Conservation (phyloP, 37 sponge, comb jelly and placozoan species). For the Crambe crambe region DNA sequence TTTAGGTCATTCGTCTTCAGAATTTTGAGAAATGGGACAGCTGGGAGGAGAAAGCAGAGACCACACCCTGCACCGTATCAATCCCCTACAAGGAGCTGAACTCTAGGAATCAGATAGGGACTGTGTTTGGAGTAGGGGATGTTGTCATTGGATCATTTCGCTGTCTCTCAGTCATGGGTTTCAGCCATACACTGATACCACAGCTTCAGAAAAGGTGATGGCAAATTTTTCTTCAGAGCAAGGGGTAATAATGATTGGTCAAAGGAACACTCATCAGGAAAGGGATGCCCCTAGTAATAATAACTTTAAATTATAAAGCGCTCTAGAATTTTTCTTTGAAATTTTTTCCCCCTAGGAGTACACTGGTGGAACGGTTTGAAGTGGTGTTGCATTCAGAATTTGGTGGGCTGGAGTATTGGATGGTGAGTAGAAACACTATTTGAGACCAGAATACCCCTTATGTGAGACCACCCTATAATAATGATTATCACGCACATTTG, state of each 20-base stretch:
- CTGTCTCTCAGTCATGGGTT: constrained; percentile 69
- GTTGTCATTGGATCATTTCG: constrained; percentile 14
- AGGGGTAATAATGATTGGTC: too few relatives aligned
- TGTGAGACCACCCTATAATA: too few relatives aligned
- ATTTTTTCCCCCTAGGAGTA: too few relatives aligned
- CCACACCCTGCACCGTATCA: constrained; percentile 31
- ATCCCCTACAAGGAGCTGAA: constrained; percentile 11
- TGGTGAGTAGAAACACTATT: constrained; percentile 32
- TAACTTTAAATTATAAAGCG: too few relatives aligned
- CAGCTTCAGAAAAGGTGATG: too few relatives aligned
- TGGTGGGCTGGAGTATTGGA: constrained; percentile 80
- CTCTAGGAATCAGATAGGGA: constrained; percentile 28
- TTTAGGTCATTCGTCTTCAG: constrained; percentile 46
- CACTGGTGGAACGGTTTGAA: constrained; percentile 74
- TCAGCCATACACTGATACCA: constrained; percentile 24
- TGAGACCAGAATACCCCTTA: too few relatives aligned
- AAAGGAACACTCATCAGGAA: too few relatives aligned
- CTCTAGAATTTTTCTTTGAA: neutral
- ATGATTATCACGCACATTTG: too few relatives aligned
- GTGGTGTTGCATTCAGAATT: constrained; percentile 70
- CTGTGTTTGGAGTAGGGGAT: constrained; percentile 10
- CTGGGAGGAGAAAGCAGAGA: constrained; percentile 58
- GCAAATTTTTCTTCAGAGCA: too few relatives aligned
- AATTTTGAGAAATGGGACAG: constrained; percentile 33
- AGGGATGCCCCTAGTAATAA: too few relatives aligned